A percentile compares a stretch with the other conserved stretches of the same genome.
phyloP scores from a whole-genome alignment of 2,888 invertebrate species.

The Caenorhabditis sp. region DNA sequence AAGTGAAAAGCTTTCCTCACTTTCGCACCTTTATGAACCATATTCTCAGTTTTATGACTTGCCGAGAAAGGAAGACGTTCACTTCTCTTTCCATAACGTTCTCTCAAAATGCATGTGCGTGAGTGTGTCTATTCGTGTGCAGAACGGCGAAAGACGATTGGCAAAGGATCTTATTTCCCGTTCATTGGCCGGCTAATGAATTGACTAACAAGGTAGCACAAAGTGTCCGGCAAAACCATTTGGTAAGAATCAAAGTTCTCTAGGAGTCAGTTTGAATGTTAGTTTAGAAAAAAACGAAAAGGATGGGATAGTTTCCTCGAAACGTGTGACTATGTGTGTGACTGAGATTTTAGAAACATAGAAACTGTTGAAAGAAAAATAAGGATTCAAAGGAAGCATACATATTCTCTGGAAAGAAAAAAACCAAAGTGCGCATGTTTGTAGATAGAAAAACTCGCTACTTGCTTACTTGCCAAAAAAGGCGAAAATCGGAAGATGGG shows the following conservation, averaged over 20 bases:
- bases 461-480: conserved; percentile 10
- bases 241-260: not conserved
- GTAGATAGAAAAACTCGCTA: conserved; percentile 25
- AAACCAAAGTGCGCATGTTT: conserved; percentile 25
- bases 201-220: conserved; percentile 16
- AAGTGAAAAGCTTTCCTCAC: conserved; percentile 1
- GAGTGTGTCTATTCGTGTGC: conserved; percentile 39
- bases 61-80: conserved; percentile 20
- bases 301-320: conserved; percentile 9
- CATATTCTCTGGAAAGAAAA: too few species aligned
- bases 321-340: too few species aligned
- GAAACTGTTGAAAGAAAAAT: too few species aligned
- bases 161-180: conserved; percentile 39
- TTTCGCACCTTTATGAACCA: conserved; percentile 49
- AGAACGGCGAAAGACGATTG: conserved; percentile 17
- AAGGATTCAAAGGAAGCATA: too few species aligned
- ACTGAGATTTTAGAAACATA: too few species aligned
- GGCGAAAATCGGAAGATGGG: conserved; percentile 36
- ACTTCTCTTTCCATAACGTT: not conserved
- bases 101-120: conserved; percentile 9
- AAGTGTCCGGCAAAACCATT: not conserved
- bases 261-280: not conserved
- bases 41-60: conserved; percentile 47
- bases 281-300: conserved; percentile 47
- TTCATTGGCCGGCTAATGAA: conserved; percentile 24